Percentiles rank a stretch among this genome's conserved stretches.
Conservation (phyloP, 2,113 vertebrate species). For the Gorsachius goisagi region DNA sequence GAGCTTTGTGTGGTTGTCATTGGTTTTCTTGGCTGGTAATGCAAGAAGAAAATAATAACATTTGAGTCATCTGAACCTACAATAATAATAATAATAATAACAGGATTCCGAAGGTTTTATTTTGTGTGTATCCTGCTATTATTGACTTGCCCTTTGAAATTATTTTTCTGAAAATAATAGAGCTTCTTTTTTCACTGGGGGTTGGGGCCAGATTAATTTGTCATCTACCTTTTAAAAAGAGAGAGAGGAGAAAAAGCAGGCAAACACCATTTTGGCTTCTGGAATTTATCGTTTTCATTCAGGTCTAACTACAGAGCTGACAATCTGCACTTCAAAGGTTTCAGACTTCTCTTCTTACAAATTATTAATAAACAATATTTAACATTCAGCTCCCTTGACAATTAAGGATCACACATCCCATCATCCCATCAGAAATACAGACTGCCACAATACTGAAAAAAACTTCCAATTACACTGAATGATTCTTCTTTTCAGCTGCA, state of each 20-base stretch:
- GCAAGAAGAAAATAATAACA: constrained; percentile 60
- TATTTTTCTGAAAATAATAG: constrained; percentile 27
- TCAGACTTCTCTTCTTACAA: neutral
- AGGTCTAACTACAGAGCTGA: neutral
- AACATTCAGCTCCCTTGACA: neutral
- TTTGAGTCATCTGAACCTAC: constrained; percentile 56
- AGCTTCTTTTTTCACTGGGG: neutral
- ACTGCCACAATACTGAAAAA: neutral
- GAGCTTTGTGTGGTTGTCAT: neutral
- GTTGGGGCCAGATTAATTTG: neutral
- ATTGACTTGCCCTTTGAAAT: constrained; percentile 42
- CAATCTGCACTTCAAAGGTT: neutral
- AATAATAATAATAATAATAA: constrained; percentile 47
- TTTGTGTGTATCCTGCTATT: constrained; percentile 38
- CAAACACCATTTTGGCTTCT: neutral
- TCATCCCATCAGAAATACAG: neutral
- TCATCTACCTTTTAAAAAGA: neutral
- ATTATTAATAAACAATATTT: neutral
- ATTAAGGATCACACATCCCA: neutral
- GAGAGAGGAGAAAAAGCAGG: neutral
- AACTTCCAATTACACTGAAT: neutral
- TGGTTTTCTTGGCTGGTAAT: constrained; percentile 60
- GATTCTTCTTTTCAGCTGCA: neutral
- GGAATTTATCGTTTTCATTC: neutral
- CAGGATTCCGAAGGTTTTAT: constrained; percentile 50